Evolutionary conservation across 2,113 vertebrate species (phyloP), one percentile per base, ranked within the genome.

Genomic region (Erinaceus europaeus): DNA sequence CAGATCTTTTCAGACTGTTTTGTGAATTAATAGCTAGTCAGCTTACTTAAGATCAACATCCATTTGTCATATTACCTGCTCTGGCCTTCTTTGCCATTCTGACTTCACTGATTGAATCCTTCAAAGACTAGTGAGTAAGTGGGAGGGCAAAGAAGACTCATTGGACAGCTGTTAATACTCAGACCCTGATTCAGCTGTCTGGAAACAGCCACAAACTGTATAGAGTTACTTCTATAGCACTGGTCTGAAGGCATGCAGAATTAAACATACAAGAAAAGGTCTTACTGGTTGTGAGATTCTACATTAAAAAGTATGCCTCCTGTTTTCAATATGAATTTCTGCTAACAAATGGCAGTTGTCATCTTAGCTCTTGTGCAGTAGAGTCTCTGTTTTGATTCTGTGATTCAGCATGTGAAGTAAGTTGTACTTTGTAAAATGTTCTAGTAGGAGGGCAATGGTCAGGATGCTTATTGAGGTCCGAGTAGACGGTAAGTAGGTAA

Each of bases 121-220:
- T 97, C 95, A 95, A 95, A 97, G 96, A 92, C 65, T 25, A 89
- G 86, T 65, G 94, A 93, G 87, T 55, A 87, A 73, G 27, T 91
- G 69, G 87, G 50, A 67, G 8, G 91, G 93, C 74, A 92, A 67
- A 55, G 88, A 65, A 91, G 93, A 96, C 90, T 96, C 91, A 53
- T 84, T 95, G 93, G 93, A 93, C 96, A 97, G 95, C 96, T 97
- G 97, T 95, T 96, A 95, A 95, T 95, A 86, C 93, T 97, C 96
- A 90, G 93, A 69, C 93, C 94, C 95, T 97, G 97, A 97, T 95
- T 97, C 97, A 97, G 96, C 96, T 96, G 96, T 97, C 96, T 96
- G 96, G 92, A 97, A 95, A 55, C 90, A 97, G 95, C 95, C 97
- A 96, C 96, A 97, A 91, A 96, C 87, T 77, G 59, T 95, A 96